Conservation (phyloP, 2,888 invertebrate genomes). For the Chalcosyrphus nemorum region DNA sequence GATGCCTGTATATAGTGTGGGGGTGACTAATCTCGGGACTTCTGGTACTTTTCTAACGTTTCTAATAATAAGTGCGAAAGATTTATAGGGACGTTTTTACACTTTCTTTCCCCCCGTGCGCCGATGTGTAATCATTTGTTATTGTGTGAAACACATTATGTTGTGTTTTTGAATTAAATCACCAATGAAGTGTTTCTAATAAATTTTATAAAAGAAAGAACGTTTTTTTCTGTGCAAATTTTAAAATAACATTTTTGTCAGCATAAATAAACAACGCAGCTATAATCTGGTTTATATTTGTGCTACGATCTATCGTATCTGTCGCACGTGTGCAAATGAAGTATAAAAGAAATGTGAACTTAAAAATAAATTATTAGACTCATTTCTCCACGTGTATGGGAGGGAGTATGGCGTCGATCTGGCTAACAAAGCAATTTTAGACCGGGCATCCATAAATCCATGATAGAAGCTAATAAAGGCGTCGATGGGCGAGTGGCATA, state of each 20-base stretch:
- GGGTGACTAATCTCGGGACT: constrained; percentile 38
- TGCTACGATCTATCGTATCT: background rate
- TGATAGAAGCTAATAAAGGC: too few species aligned
- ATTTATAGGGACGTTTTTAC: constrained; percentile 35
- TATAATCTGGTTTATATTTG: background rate
- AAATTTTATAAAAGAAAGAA: background rate
- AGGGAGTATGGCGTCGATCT: background rate
- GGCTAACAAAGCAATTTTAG: background rate
- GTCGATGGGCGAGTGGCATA: background rate
- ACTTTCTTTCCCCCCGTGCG: too few species aligned
- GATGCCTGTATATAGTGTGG: constrained; percentile 43
- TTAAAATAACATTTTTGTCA: background rate
- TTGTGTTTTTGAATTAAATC: background rate
- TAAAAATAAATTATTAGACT: background rate
- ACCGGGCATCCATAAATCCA: background rate
- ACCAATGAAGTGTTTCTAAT: background rate
- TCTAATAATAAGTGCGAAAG: constrained; percentile 51
- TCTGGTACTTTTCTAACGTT: constrained; percentile 23
- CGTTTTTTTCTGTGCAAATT: background rate
- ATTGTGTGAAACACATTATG: background rate
- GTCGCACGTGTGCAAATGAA: background rate
- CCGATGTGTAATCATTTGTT: constrained; percentile 9
- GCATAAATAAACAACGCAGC: background rate
- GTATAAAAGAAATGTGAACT: background rate
- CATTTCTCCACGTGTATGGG: background rate